Base-by-base conservation (phyloP, 1,140 invertebrate species). In the Bathynomus jamesi region DNA sequence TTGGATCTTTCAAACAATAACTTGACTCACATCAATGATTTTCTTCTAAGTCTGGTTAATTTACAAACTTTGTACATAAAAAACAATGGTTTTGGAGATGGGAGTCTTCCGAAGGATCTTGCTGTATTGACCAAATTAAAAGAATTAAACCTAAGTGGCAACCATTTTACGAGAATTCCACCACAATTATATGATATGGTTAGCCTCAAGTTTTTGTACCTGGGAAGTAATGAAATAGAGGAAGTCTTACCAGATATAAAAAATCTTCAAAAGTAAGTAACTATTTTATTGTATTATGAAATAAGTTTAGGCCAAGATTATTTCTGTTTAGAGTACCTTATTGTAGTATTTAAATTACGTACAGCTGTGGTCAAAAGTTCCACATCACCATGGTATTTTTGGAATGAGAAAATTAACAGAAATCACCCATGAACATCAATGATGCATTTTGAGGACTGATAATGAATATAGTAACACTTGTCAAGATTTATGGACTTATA, bases 61-160 rank as follows among this genome's bases (percentile, higher is more conserved):
- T 81, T 96, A 27, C 89, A 87, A 21, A 88, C 88, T 29, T 82
- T 98, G 0, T 88, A 93, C 24, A 91, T 90, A 0, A 93, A 92
- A 83, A 94, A 96, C 80, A 99, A 99, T 82, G 82, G 86, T 63
- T 80, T 99, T 8, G 87, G 87, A 0, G 91, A 91, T 76, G 86
- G 90, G 63, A 89, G 89, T 4, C 82, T 98, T 70, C 93, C 95
- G 0, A 98, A 98, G 82, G 87, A 89, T 72, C 90, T 97, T 78
- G 85, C 84, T 29, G 71, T 75, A 27, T 78, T 82, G 17, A 82
- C 85, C 21, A 79, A 81, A 3, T 82, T 98, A 0, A 87, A 89
- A 79, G 92, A 95, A 81, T 79, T 98, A 0, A 97, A 98, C 84
- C 84, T 98, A 17, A 95, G 93, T 83, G 95, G 95, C 17, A 99